Percentiles rank a stretch among this genome's conserved stretches.
Conservation (phyloP, 1,140 invertebrate genomes). For the Dinoponera quadriceps region DNA sequence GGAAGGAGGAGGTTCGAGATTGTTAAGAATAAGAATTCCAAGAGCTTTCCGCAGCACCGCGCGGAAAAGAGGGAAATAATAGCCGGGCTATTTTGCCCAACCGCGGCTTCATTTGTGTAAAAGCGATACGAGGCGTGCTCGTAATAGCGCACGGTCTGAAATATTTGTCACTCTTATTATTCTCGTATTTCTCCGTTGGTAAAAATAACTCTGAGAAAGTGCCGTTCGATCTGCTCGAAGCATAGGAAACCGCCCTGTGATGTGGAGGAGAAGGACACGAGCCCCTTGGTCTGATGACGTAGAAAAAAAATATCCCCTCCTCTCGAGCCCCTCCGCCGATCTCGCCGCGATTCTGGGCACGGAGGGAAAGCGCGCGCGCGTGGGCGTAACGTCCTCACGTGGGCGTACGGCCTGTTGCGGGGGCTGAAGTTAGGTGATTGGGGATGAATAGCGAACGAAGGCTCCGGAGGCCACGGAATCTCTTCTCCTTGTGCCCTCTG, state of each 20-base stretch:
- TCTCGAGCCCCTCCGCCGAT: background rate
- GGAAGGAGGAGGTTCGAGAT: too few species aligned
- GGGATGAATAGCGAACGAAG: constrained; percentile 58
- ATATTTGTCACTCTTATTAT: constrained; percentile 12
- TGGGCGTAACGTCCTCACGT: constrained; percentile 46
- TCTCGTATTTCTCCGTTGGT: constrained; percentile 1
- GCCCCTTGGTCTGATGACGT: background rate
- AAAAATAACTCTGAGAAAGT: background rate
- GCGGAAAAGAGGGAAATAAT: too few species aligned
- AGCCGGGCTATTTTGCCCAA: too few species aligned
- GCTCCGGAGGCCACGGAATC: background rate
- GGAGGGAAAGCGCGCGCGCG: constrained; percentile 25
- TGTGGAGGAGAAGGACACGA: background rate
- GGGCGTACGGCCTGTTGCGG: constrained; percentile 67
- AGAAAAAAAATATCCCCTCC: constrained; percentile 13
- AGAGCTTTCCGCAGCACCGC: too few species aligned
- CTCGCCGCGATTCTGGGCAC: constrained; percentile 5
- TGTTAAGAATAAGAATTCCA: too few species aligned
- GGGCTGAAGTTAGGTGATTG: constrained; percentile 58
- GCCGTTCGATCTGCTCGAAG: background rate
- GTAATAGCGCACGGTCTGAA: background rate
- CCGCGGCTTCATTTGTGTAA: background rate
- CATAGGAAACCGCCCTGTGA: background rate
- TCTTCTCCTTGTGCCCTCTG: background rate
- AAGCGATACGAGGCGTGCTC: background rate